Base-by-base conservation (phyloP, 2,888 invertebrate genomes). In the Geotrupes spiniger region DNA sequence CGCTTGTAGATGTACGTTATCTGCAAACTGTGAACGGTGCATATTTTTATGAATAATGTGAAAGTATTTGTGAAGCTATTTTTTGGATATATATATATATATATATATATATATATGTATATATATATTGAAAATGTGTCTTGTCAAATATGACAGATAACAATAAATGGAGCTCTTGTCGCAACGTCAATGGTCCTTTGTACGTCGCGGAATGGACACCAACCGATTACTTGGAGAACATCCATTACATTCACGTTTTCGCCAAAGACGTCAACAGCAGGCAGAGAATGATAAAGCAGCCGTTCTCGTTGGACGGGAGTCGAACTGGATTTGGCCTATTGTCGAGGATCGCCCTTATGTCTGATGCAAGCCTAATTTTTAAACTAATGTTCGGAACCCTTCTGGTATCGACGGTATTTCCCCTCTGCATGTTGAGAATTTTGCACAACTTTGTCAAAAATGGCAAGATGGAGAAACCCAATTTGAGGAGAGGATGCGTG, bases 251-350 rank as follows among this genome's bases (percentile, higher is more conserved):
- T 53, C 75, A 81, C 73, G 82, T 84, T 11, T 68, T 68, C 51
- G 83, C 80, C 12, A 71, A 65, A 57, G 87, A 88, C 72, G 72
- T 71, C 33, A 67, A 78, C 48, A 82, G 78, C 1, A 78, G 81
- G 65, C 73, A 78, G 58, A 77, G 76, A 52, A 63, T 67, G 51
- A 63, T 82, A 40, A 74, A 74, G n/a, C 89, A 92, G 65, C 80
- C 81, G 37, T 93, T 93, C 75, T 82, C 90, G 9, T 68, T 92
- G 48, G 91, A 92, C 72, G 86, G 85, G 2, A 81, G 83, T 15
- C 70, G 76, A 57, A 69, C 85, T 39, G 75, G 78, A 39, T 90
- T 89, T 72, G 78, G 79, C 53, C 61, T 90, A 36, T 66, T 82
- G 51, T 79, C 89, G 5, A 79, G 88, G 68, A 74, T 92, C 51